Evolutionary conservation across 2,113 vertebrate species (phyloP).

Genomic region (Tragulus kanchil): DNA sequence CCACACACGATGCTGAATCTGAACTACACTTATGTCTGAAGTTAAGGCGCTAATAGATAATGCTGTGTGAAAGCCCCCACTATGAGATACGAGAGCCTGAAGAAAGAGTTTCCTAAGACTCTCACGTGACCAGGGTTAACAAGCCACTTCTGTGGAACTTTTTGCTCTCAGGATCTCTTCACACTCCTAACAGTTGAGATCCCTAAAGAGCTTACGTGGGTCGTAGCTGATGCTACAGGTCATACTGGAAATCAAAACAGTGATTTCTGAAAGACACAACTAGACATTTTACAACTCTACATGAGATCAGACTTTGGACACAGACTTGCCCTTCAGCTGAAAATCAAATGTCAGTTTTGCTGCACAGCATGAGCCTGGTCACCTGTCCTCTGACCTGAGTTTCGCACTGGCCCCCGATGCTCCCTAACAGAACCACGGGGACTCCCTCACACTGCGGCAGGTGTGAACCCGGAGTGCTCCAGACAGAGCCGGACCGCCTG

Average conservation of each 20-base stretch:
- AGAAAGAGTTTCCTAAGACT: not conserved
- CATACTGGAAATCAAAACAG: not conserved
- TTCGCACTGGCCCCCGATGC: not conserved
- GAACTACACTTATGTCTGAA: not conserved
- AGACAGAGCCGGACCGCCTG: not conserved
- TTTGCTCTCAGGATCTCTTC: not conserved
- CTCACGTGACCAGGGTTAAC: not conserved
- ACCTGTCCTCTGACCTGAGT: not conserved
- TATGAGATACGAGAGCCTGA: not conserved
- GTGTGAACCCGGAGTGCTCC: accelerated
- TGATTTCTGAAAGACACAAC: not conserved
- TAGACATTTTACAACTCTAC: accelerated
- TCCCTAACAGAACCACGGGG: not conserved
- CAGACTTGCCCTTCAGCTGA: not conserved
- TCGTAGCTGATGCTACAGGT: accelerated
- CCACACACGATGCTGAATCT: not conserved
- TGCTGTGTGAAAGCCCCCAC: not conserved
- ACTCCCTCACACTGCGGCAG: accelerated
- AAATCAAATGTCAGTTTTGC: not conserved
- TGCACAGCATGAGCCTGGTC: accelerated
- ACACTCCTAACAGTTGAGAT: not conserved
- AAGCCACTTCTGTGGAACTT: not conserved
- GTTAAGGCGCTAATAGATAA: not conserved
- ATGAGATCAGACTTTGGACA: not conserved
- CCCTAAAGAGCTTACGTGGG: not conserved